These are phyloP conservation scores for Borostomias antarcticus DNA, from an alignment of 2,797 vertebrate genomes.

Conservation along the genomic window DNA sequence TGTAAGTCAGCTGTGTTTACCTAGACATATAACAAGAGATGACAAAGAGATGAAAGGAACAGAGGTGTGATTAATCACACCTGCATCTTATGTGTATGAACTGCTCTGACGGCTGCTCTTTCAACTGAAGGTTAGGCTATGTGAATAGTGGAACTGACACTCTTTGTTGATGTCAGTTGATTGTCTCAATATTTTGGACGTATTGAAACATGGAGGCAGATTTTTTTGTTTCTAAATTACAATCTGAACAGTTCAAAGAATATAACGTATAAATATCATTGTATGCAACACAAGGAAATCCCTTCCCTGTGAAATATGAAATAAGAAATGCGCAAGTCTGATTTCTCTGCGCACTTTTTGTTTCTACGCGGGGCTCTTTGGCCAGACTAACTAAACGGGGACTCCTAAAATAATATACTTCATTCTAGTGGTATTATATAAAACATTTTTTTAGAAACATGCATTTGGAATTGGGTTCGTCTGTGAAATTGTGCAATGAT, in stretches of 20 bases:
- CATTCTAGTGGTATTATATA: not conserved
- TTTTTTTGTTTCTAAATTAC: too few relatives aligned
- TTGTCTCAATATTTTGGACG: too few relatives aligned
- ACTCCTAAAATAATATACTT: too few relatives aligned
- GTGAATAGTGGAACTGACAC: too few relatives aligned
- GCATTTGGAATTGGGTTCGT: not conserved
- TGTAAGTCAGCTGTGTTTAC: slow-evolving; percentile 54
- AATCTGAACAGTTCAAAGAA: too few relatives aligned
- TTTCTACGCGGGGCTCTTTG: not conserved
- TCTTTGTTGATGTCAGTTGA: too few relatives aligned
- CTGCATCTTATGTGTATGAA: too few relatives aligned
- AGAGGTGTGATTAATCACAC: slow-evolving; percentile 19
- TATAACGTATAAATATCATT: too few relatives aligned
- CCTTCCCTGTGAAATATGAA: not conserved
- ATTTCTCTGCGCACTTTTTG: slow-evolving; percentile 8
- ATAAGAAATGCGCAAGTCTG: not conserved
- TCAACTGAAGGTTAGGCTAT: too few relatives aligned
- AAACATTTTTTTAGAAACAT: not conserved
- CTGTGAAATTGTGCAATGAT: not conserved
- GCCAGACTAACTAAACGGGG: not conserved
- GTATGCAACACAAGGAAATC: not conserved
- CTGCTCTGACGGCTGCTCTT: too few relatives aligned
- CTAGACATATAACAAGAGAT: slow-evolving; percentile 31
- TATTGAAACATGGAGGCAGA: too few relatives aligned
- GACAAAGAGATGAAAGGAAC: slow-evolving; percentile 26